These are phyloP conservation scores for Oscarella lobularis DNA, from an alignment of 37 sponge, comb jelly and placozoan genomes.

Conservation along the genomic window DNA sequence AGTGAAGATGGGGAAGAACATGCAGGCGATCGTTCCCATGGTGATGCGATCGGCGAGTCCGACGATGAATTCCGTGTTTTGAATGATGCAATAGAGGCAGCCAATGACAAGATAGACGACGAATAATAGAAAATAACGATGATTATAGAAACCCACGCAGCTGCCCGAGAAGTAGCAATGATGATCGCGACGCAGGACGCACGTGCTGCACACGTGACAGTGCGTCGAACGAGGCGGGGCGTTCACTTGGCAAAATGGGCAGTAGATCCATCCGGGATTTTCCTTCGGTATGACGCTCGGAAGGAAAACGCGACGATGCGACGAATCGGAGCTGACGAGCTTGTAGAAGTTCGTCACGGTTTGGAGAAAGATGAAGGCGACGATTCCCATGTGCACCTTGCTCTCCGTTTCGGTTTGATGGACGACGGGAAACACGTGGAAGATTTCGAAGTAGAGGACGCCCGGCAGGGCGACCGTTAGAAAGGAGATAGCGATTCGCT, in stretches of 20 bases:
- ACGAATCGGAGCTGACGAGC: not conserved
- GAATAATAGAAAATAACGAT: slow-evolving; percentile 60
- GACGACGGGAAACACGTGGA: not conserved
- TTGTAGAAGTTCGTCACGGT: not conserved
- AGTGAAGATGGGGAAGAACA: slow-evolving; percentile 55
- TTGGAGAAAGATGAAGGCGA: not conserved
- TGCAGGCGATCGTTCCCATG: slow-evolving; percentile 15
- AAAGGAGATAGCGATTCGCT: not conserved
- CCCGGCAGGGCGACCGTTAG: not conserved
- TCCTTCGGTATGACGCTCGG: not conserved
- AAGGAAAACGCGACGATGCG: not conserved
- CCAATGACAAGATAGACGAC: slow-evolving; percentile 35
- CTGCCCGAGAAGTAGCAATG: slow-evolving; percentile 68
- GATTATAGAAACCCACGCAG: slow-evolving; percentile 73
- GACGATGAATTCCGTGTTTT: slow-evolving; percentile 22
- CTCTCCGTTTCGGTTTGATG: not conserved
- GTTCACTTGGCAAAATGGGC: slow-evolving; percentile 46
- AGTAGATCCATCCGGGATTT: slow-evolving; percentile 49
- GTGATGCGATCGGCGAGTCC: slow-evolving; percentile 21
- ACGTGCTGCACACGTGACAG: slow-evolving; percentile 47
- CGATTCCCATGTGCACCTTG: not conserved
- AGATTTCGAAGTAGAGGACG: not conserved
- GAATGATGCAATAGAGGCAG: slow-evolving; percentile 20
- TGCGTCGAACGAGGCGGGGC: slow-evolving; percentile 60
- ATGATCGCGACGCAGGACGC: slow-evolving; percentile 68